Evolutionary conservation across 2,797 vertebrate genomes (phyloP), one percentile per base, ranked within the genome.

Genomic region (Hippocampus kuda): DNA sequence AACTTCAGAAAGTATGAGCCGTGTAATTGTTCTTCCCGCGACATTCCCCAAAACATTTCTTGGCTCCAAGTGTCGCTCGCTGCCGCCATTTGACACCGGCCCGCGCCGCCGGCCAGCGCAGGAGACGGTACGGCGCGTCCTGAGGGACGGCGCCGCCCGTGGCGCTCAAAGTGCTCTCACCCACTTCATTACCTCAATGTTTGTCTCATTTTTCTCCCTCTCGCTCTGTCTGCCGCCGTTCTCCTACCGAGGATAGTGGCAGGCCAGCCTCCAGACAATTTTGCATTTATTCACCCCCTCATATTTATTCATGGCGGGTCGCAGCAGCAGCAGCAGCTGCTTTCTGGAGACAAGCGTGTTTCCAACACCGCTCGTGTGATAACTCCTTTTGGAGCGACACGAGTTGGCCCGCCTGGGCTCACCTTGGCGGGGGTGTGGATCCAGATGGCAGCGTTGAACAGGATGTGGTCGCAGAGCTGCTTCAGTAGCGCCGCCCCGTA

Each of bases 401-500:
- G 16, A 38, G 15, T 38, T 61, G 38, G 18, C 59, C 30, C 16
- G 1, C 1, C 6, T 7, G 63, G 65, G 68, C 90, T 89, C 77
- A 91, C 90, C 88, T 90, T 88, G 69, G 87, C 84, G 16, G 88
- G 88, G 53, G 87, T 89, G 81, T 89, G 80, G 86, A 99, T 98
- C 97, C 97, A 99, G 87, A 99, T 89, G 81, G 88, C 88, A 10
- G 89, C 81, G 65, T 90, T 90, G 88, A 99, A 98, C 80, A 90
- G 83, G 75, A 89, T 83, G 73, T 90, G 89, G 84, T 91, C 90
- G 78, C 89, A 91, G 75, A 99, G 93, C 81, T 99, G 97, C 78
- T 98, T 98, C 71, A 99, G 84, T 51, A 99, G 89, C 8, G 96
- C 94, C 11, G 95, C 96, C 66, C 97, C 97, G 16, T 98, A 95